Evolutionary conservation across 2,888 invertebrate species (phyloP), one percentile per base, ranked within the genome.

Genomic region (Nomada flava): DNA sequence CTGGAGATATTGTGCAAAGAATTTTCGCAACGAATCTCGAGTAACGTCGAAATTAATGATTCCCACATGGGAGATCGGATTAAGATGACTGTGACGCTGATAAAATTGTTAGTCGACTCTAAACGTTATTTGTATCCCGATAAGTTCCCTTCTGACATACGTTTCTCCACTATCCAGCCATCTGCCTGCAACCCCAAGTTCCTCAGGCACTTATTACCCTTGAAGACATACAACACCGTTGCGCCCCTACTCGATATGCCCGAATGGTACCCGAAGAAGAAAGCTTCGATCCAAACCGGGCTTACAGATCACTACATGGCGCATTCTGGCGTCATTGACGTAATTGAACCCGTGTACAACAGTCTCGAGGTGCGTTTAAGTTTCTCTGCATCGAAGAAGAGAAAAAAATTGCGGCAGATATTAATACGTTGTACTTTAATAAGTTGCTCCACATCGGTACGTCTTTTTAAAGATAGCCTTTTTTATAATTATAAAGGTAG

Each of bases 231-330:
- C 74, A 90, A 92, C 73, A 81, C 90, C 29, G 73, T 93, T 13
- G 92, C 93, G 13, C 90, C 90, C 0, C 84, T 93, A 47, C 75
- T 93, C 70, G 91, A 91, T 69, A 87, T 93, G 86, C 88, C 91
- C 3, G 71, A 83, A 55, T 87, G 84, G 79, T 62, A 89, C 52
- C 83, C 80, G 2, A 87, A 55, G 29, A 81, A 64, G 10, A 13
- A 9, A 29, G 4, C 18, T 0, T 1, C 5, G 50, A 13, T 52
- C 9, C 5, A 26, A 10, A 5, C 11, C 20, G 18, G 18, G 7
- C 18, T 47, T 9, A 1, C 2, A 10, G 68, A n/a, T 7, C 10
- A 20, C 26, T 13, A 13, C 42, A n/a, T 2, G 11, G 42, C 64
- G 42, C 15, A 15, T 62, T 10, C 1, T 26, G 11, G 2, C 13